These are phyloP conservation scores for Diachasmimorpha longicaudata DNA, from an alignment of 1,140 invertebrate species.

Conservation along the genomic window DNA sequence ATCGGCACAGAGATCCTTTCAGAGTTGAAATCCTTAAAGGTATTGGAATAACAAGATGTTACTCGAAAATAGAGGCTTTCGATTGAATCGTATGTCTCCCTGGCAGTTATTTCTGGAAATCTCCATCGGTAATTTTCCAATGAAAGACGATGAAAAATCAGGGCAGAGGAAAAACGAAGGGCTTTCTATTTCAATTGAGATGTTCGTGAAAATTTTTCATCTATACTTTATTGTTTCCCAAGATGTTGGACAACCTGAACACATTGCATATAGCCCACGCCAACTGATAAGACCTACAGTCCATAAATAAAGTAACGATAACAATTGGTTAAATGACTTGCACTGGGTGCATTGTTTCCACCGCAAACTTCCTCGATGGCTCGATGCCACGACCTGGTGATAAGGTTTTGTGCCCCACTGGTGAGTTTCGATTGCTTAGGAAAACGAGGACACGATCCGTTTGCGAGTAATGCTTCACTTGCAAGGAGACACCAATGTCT, in stretches of 20 bases:
- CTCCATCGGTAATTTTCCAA: no score
- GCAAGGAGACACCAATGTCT: neutral
- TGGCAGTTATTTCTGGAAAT: no score
- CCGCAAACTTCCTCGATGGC: neutral
- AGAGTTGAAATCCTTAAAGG: neutral
- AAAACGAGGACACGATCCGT: neutral
- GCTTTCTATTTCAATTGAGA: no score
- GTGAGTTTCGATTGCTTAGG: neutral
- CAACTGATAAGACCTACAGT: neutral
- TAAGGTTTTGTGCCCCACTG: conserved; percentile 8
- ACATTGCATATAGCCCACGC: neutral
- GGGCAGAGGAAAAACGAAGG: no score
- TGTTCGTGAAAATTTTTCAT: neutral
- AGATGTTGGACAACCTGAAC: neutral
- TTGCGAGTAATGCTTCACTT: neutral
- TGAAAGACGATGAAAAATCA: no score
- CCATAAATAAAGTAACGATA: neutral
- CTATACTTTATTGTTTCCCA: neutral
- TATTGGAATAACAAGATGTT: neutral
- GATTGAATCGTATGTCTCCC: no score
- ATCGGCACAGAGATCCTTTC: neutral
- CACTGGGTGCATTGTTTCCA: neutral
- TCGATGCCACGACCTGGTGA: neutral
- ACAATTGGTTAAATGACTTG: neutral
- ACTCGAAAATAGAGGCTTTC: no score